Evolutionary conservation across 1,140 invertebrate species (phyloP), one percentile per base, ranked within the genome.

Genomic region (Drosophila varians): DNA sequence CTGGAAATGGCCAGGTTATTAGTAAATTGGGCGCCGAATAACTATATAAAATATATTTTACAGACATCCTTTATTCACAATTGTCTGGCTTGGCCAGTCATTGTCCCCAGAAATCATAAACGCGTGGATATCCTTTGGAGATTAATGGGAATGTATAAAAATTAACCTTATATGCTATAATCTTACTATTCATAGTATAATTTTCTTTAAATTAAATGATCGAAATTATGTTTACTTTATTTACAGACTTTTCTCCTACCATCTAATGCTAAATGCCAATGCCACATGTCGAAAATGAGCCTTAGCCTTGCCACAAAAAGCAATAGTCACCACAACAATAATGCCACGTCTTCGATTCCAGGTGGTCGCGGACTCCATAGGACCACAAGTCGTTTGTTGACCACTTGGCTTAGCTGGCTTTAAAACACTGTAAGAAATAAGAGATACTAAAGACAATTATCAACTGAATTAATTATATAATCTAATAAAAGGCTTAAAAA

Each of bases 1-100:
- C 19, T 40, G 16, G 38, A 45, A 49, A 38, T 45, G 43, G 47
- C 55, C 58, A 40, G 40, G 76, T 74, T 80, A 74, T 86, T 86
- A 86, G 80, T 31, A 80, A 87, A 86, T 86, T 87, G 80, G 76
- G 61, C 79, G 79, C 75, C 79, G 56, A 25, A 62, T 53, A 71
- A 57, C 77, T 74, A 65, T 70, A 19, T 26, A 8, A n/a, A n/a
- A n/a, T n/a, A 53, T 65, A 25, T 34, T 28, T 45, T 25, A 8
- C 58, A 26, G 8, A 23, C 52, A 34, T 25, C 19, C 6, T 8
- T 36, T 46, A 47, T 31, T 38, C 42, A 14, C 43, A 40, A 21
- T 4, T 52, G 62, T 65, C 62, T 66, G 55, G 56, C 11, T 18
- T 31, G 1, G 47, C 5, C 42, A 71, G 69, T 70, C 68, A 58